Evolutionary conservation across 53 echinoderm and acorn worm genomes (phyloP), one percentile per base, ranked within the genome.

Genomic region (Temnopleurus reevesii): DNA sequence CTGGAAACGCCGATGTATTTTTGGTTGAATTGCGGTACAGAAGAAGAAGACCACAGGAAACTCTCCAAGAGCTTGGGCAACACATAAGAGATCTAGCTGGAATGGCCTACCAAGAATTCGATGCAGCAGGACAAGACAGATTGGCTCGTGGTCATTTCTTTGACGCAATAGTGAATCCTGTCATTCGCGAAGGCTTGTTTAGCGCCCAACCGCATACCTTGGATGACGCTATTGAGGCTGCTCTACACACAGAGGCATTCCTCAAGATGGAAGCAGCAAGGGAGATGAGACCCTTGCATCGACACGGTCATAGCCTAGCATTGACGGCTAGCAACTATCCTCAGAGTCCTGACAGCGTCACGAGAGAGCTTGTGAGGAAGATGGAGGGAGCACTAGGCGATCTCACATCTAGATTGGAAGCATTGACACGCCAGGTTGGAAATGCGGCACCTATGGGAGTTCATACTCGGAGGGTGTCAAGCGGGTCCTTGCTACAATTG

Each of bases 141-240:
- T 30, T 95, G 43, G 53, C 88, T 13, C 81, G 89, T n/a, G 88
- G 91, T 15, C 90, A 95, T 89, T 91, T 95, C 55, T 60, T 93
- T 4, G 89, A 93, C 77, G 93, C 95, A 4, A 47, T 93, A 7
- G 66, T 36, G 44, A 89, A 93, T n/a, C 55, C 59, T 3, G 77
- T 89, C 7, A 81, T 87, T 8, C 76, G 93, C 81, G 41, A 79
- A 45, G 84, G 77, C 17, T 54, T 93, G 0, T 91, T 93, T 47
- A 91, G 91, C 28, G 34, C 66, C 21, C 53, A 57, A 10, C 86
- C 86, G 8, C 30, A 10, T 12, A 77, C 54, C 12, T 77, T 87
- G 33, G 87, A 91, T 43, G 87, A 91, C 21, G 80, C 91, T 3
- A 21, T 91, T 2, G 9, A 79, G 34, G 81, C 87, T 10, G 87